These are phyloP conservation scores for Limulus polyphemus DNA, from an alignment of 2,888 invertebrate species.

Conservation along the genomic window DNA sequence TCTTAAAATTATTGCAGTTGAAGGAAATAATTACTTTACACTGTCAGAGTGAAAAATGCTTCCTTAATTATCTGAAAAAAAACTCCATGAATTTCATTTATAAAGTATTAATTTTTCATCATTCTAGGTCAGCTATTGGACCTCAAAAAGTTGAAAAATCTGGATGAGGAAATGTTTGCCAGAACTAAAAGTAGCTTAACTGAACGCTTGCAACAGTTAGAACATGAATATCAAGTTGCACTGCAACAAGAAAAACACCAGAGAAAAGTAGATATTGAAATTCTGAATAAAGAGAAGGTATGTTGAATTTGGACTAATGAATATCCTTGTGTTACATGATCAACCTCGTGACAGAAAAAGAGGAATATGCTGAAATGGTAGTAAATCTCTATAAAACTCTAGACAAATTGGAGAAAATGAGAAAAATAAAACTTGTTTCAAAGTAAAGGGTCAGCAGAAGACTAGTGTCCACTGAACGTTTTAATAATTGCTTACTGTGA, in stretches of 20 bases:
- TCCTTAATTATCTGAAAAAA: too few relatives aligned
- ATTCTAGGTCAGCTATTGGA: constrained; percentile 35
- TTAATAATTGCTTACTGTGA: too few relatives aligned
- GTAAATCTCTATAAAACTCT: too few relatives aligned
- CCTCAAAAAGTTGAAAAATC: constrained; percentile 35
- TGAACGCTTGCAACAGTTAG: constrained; percentile 62
- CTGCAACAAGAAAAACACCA: constrained; percentile 38
- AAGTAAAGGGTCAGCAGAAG: too few relatives aligned
- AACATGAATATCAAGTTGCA: constrained; percentile 37
- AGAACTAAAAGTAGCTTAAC: constrained; percentile 49
- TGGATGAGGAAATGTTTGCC: constrained; percentile 35
- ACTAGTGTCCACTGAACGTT: too few relatives aligned
- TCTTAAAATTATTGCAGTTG: too few relatives aligned
- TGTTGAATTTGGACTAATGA: constrained; percentile 1
- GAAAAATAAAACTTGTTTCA: too few relatives aligned
- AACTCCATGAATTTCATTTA: too few relatives aligned
- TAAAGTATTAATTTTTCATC: not conserved
- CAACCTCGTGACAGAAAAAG: not conserved
- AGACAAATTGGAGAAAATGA: too few relatives aligned
- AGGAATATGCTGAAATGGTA: too few relatives aligned
- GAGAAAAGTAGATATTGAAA: constrained; percentile 39
- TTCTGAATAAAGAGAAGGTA: constrained; percentile 37
- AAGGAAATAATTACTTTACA: too few relatives aligned
- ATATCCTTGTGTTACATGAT: constrained; percentile 26
- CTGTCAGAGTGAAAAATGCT: too few relatives aligned